Percentiles rank a stretch among this genome's conserved stretches.
These are phyloP conservation scores for Chrysolina haemoptera DNA, from an alignment of 2,888 invertebrate genomes.

Conservation along the genomic window DNA sequence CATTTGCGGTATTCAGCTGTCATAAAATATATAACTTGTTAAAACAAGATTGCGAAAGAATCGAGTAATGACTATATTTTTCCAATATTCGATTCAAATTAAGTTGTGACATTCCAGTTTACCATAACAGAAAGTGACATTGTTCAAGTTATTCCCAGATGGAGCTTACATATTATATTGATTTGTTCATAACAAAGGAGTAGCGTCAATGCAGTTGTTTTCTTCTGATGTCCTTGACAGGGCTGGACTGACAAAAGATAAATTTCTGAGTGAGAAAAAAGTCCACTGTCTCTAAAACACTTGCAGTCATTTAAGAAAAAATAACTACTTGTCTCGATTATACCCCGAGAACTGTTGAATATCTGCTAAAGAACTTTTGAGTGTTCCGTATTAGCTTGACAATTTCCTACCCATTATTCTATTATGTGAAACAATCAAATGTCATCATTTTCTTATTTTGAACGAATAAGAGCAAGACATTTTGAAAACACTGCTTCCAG, in stretches of 20 bases:
- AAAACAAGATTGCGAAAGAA: slow-evolving; percentile 37
- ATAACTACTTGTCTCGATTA: too few species aligned
- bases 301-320: too few species aligned
- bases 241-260: not conserved
- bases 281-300: too few species aligned
- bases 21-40: slow-evolving; percentile 39
- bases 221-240: not conserved
- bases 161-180: slow-evolving; percentile 1
- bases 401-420: too few species aligned
- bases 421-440: too few species aligned
- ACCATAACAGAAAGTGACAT: slow-evolving; percentile 37
- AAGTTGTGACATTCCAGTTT: slow-evolving; percentile 43
- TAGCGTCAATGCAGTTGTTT: not conserved
- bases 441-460: too few species aligned
- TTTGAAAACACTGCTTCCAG: too few species aligned
- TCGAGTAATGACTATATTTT: slow-evolving; percentile 46
- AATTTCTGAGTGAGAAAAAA: too few species aligned
- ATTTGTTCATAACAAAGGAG: not conserved
- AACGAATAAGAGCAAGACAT: too few species aligned
- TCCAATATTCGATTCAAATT: slow-evolving; percentile 49
- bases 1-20: slow-evolving; percentile 35
- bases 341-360: too few species aligned
- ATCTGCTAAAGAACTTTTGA: too few species aligned
- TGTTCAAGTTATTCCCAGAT: slow-evolving; percentile 37
- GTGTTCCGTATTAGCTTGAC: too few species aligned